phyloP scores from a whole-genome alignment of 2,113 vertebrate genomes.

The Nothocercus julius region DNA sequence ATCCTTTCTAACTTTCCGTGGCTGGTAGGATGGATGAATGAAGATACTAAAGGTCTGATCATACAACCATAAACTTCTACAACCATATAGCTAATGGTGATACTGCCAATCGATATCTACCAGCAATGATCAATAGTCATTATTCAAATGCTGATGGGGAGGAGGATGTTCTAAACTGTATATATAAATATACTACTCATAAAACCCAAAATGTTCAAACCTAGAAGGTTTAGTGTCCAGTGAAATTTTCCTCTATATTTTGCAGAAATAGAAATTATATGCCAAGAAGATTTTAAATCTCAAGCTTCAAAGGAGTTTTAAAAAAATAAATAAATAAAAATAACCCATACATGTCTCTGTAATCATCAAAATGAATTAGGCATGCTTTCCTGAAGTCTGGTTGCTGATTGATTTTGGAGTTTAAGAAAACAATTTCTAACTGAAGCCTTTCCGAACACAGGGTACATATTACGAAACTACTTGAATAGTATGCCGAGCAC shows the following conservation, averaged over 20 bases:
- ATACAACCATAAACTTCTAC: neutral
- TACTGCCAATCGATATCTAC: too few species aligned
- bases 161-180: neutral
- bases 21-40: neutral
- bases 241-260: neutral
- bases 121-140: too few species aligned
- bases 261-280: neutral
- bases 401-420: neutral
- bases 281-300: neutral
- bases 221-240: neutral
- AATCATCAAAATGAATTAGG: neutral
- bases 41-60: neutral
- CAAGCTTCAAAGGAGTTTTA: neutral
- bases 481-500: neutral
- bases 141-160: neutral
- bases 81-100: neutral
- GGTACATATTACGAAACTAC: neutral
- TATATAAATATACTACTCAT: neutral
- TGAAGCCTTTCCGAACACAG: rapidly evolving
- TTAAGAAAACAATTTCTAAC: neutral
- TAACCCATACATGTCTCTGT: neutral
- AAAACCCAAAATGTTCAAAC: neutral
- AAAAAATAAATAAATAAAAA: neutral
- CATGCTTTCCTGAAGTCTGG: neutral
- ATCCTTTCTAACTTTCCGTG: neutral